Evolutionary conservation across 2,113 vertebrate genomes (phyloP).

Genomic region (Circaetus cinerascens): DNA sequence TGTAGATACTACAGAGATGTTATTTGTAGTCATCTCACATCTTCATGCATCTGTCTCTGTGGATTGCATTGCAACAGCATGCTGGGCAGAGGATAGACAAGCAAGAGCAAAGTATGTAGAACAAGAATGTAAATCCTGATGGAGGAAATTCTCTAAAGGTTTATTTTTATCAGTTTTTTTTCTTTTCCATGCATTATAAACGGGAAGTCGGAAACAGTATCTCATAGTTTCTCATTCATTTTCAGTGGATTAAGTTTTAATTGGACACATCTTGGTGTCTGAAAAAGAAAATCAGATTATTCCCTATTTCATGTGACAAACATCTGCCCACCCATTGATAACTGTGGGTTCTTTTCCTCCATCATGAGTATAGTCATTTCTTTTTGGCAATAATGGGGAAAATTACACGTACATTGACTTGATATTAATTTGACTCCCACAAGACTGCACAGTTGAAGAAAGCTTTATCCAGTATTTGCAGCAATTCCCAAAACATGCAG

Average conservation of each 20-base stretch:
- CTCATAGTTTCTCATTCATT: not conserved
- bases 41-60: not conserved
- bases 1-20: not conserved
- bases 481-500: not conserved
- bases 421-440: not conserved
- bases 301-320: not conserved
- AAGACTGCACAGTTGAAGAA: not conserved
- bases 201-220: not conserved
- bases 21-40: not conserved
- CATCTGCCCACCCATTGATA: not conserved
- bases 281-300: not conserved
- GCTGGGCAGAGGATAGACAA: not conserved
- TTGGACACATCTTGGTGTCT: not conserved
- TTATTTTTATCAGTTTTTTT: not conserved
- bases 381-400: not conserved
- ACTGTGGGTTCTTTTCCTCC: not conserved
- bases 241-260: not conserved
- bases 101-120: not conserved
- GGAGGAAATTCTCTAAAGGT: not conserved
- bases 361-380: not conserved
- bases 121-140: not conserved
- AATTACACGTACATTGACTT: not conserved
- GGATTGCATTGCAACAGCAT: not conserved
- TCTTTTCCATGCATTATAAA: not conserved
- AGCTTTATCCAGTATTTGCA: not conserved